Conservation (phyloP, 2,888 invertebrate genomes). For the Oxystoma pomonae region DNA sequence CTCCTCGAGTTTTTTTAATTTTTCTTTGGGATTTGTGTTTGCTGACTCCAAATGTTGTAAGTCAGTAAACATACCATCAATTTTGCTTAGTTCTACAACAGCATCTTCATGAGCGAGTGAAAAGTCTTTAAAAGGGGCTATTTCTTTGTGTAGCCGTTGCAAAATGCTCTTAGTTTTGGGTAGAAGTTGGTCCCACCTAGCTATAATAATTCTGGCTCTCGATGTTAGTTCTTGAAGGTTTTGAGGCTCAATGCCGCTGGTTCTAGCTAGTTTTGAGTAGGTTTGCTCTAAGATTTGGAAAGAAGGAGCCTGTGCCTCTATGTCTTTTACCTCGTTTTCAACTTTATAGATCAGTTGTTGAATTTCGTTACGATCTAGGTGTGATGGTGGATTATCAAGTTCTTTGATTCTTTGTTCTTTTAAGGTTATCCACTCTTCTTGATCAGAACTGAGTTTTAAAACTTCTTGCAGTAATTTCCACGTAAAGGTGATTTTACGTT, state of each 20-base stretch:
- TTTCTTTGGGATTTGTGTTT: conserved; percentile 45
- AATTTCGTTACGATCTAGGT: conserved; percentile 54
- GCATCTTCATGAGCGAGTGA: conserved; percentile 67
- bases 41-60: conserved; percentile 58
- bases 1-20: conserved; percentile 49
- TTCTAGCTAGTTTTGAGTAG: conserved; percentile 65
- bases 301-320: conserved; percentile 55
- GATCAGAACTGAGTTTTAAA: conserved; percentile 52
- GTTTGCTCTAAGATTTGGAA: conserved; percentile 63
- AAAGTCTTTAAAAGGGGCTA: conserved; percentile 63
- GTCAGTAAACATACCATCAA: conserved; percentile 69
- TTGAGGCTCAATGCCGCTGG: conserved; percentile 64
- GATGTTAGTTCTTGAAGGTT: conserved; percentile 61
- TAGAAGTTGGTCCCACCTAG: conserved; percentile 63
- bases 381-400: conserved; percentile 58
- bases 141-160: conserved; percentile 55
- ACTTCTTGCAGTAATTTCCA: conserved; percentile 62
- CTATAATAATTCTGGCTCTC: conserved; percentile 55
- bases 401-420: conserved; percentile 59
- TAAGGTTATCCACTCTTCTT: conserved; percentile 59
- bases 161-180: conserved; percentile 57
- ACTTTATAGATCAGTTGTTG: conserved; percentile 55
- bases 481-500: conserved; percentile 59
- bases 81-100: conserved; percentile 64
- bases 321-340: conserved; percentile 52